These are phyloP conservation scores for Coturnix japonica DNA, from an alignment of 2,113 vertebrate species.

Conservation along the genomic window DNA sequence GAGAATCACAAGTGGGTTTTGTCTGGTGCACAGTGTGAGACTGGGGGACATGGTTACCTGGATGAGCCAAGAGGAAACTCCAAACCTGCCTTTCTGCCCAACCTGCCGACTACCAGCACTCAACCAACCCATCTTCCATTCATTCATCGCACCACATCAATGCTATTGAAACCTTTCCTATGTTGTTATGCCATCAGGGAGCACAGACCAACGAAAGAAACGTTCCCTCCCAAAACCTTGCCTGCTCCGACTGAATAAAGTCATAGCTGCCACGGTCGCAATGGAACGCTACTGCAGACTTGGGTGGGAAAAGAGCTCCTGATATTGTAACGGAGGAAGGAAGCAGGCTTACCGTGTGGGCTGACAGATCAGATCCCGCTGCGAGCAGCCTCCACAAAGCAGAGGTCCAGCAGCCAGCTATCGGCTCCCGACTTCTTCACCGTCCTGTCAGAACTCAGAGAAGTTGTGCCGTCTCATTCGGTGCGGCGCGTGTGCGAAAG, in stretches of 20 bases:
- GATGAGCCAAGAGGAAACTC: background rate
- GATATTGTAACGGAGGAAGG: background rate
- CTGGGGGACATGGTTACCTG: background rate
- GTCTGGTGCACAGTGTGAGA: background rate
- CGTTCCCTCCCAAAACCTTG: accelerated
- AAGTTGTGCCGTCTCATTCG: background rate
- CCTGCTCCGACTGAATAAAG: accelerated
- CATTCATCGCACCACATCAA: background rate
- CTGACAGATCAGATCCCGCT: constrained; percentile 30
- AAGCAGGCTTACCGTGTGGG: constrained; percentile 63
- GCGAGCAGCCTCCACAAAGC: constrained; percentile 21
- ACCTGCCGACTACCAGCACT: background rate
- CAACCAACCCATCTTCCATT: background rate
- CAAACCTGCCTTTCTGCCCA: background rate
- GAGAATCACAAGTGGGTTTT: background rate
- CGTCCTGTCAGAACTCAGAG: constrained; percentile 45
- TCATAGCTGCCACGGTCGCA: accelerated
- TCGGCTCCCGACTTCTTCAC: background rate
- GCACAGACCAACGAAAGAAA: background rate
- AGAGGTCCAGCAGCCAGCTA: background rate
- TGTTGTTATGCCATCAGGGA: background rate
- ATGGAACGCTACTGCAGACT: background rate
- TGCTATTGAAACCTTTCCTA: background rate
- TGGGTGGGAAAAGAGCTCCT: background rate
- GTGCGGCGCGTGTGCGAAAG: background rate